Evolutionary conservation across 2,888 invertebrate species (phyloP).

Genomic region (Colostygia pectinataria): DNA sequence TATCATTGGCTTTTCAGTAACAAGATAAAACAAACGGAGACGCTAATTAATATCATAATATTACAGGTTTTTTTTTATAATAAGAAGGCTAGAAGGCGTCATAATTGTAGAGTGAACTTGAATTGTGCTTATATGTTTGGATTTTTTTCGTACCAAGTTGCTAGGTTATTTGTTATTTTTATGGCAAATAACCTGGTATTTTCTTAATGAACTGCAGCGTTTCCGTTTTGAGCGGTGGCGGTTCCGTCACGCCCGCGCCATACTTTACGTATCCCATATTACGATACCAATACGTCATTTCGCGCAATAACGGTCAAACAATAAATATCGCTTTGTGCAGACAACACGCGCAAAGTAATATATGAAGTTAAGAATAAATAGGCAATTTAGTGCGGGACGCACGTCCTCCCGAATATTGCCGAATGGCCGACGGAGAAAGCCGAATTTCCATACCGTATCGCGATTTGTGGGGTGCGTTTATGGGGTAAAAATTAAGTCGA

Average conservation of each 20-base stretch:
- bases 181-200: too few species aligned
- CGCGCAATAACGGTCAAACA: conserved; percentile 81
- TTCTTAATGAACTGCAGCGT: background rate
- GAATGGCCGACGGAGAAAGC: conserved; percentile 77
- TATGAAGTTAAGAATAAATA: conserved; percentile 84
- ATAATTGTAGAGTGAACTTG: too few species aligned
- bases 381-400: conserved; percentile 80
- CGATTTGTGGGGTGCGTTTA: conserved; percentile 79
- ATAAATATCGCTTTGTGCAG: conserved; percentile 83
- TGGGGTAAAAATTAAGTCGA: conserved; percentile 82
- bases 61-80: too few species aligned
- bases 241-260: conserved; percentile 57
- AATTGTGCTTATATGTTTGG: too few species aligned
- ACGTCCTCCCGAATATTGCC: conserved; percentile 80
- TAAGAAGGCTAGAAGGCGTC: too few species aligned
- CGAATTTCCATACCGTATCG: conserved; percentile 81
- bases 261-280: conserved; percentile 67
- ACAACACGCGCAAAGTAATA: conserved; percentile 83
- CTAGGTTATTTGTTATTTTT: too few species aligned
- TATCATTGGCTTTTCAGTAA: too few species aligned
- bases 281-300: conserved; percentile 80
- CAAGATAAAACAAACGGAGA: too few species aligned
- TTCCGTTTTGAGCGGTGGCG: conserved; percentile 26
- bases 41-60: too few species aligned
- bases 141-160: too few species aligned